Percentiles rank a stretch among this genome's conserved stretches.
Evolutionary conservation across 2,797 vertebrate genomes (phyloP).

Genomic region (Sebastolobus alascanus): DNA sequence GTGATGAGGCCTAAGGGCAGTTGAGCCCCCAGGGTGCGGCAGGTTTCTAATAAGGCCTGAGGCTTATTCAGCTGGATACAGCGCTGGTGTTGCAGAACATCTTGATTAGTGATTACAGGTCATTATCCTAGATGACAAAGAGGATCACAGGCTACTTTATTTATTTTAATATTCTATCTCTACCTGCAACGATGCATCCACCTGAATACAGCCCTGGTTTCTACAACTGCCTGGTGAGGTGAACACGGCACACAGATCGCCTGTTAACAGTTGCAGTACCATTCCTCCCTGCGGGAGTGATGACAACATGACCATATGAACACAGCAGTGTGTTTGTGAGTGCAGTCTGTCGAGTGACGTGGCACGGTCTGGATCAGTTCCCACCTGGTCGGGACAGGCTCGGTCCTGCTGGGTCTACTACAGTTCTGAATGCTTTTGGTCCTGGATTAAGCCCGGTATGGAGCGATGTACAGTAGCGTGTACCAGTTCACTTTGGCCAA

Average conservation of each 20-base stretch:
- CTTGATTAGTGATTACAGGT: constrained; percentile 54
- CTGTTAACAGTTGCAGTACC: constrained; percentile 73
- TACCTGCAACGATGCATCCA: constrained; percentile 72
- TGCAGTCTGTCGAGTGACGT: constrained; percentile 76
- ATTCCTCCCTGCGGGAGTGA: constrained; percentile 64
- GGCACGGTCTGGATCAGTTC: constrained; percentile 74
- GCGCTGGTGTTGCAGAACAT: constrained; percentile 63
- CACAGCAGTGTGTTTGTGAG: constrained; percentile 78
- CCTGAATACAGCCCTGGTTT: constrained; percentile 74
- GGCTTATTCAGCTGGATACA: constrained; percentile 77
- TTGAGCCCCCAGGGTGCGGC: constrained; percentile 74
- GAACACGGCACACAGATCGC: constrained; percentile 72
- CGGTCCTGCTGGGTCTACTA: constrained; percentile 73
- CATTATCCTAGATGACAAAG: constrained; percentile 58
- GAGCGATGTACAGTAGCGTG: constrained; percentile 73
- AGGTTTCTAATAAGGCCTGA: constrained; percentile 85
- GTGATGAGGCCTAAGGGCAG: constrained; percentile 82
- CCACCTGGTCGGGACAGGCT: constrained; percentile 65
- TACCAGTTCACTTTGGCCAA: constrained; percentile 77
- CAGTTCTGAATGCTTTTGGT: constrained; percentile 81
- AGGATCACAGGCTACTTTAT: constrained; percentile 51
- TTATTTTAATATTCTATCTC: constrained; percentile 41
- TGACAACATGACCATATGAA: constrained; percentile 79
- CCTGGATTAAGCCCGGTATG: constrained; percentile 78
- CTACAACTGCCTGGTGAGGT: constrained; percentile 76